Evolutionary conservation across 1,140 invertebrate species (phyloP), one percentile per base, ranked within the genome.

Genomic region (Heterodera carotae): DNA sequence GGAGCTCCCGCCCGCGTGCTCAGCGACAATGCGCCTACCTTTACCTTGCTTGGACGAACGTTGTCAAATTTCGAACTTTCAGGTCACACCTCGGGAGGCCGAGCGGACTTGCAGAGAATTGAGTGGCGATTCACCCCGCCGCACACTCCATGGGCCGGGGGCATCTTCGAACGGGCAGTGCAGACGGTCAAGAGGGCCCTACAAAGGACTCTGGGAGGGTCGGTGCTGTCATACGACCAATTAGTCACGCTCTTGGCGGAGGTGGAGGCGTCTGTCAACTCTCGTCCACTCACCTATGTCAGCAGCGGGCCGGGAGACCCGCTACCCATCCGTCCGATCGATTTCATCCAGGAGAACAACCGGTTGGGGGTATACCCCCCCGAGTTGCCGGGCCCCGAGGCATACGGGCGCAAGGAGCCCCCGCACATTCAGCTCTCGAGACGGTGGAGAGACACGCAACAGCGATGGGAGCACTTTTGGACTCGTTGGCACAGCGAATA

Each of bases 101-200:
- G n/a, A n/a, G 29, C 31, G 10, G 56, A n/a, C 7, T 15, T 29
- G 7, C 29, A 6, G 5, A 18, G 33, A 2, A 77, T 77, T 33
- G 10, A 60, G 2, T 77, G 76, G 77, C 18, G 56, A 80, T 79
- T 79, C 27, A 77, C 79, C 2, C 43, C 76, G 12, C 15, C 64
- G 8, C 29, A 56, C 22, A 48, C 77, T 22, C 76, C 76, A 7
- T 80, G 76, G 76, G 29, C 29, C 0, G 76, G 76, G 10, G 76
- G 76, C 10, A 29, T 79, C 5, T 77, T 62, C n/a, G 76, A 77
- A 56, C 76, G 76, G 29, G 27, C 79, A 3, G 76, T 77, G 2
- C 75, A 59, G 25, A n/a, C 48, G 3, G 77, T 79, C n/a, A 77
- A 77, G 69, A 25, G 68, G 22, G 25, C 77, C 5, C 29, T 77